These are phyloP conservation scores for Tiphia femorata DNA, from an alignment of 2,888 invertebrate genomes.

Conservation along the genomic window DNA sequence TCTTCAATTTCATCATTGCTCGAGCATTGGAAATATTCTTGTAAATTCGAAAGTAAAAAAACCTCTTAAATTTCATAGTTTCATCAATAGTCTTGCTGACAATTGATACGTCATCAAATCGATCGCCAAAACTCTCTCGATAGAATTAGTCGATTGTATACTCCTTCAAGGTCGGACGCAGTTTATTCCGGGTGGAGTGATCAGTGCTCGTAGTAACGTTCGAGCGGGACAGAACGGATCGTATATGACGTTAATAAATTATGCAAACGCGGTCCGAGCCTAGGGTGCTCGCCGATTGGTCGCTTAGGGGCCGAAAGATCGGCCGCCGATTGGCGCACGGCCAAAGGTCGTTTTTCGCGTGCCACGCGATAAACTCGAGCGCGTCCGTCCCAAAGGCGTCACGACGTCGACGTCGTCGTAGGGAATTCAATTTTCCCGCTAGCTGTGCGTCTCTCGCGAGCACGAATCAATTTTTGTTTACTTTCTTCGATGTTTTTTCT, in stretches of 20 bases:
- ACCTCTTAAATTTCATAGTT: too few species aligned
- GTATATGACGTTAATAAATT: slow-evolving; percentile 43
- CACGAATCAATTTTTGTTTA: too few species aligned
- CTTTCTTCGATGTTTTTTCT: too few species aligned
- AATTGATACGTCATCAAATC: too few species aligned
- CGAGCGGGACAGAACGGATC: slow-evolving; percentile 15
- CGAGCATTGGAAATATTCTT: too few species aligned
- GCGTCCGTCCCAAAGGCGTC: slow-evolving; percentile 24
- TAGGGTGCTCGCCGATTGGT: slow-evolving; percentile 37
- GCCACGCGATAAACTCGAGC: slow-evolving; percentile 35
- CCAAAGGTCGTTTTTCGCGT: slow-evolving; percentile 53
- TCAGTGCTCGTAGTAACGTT: slow-evolving; percentile 8
- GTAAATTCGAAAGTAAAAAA: too few species aligned
- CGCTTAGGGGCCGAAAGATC: slow-evolving; percentile 39
- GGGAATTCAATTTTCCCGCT: slow-evolving; percentile 32
- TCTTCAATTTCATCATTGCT: too few species aligned
- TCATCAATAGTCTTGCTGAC: too few species aligned
- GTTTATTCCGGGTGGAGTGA: not conserved
- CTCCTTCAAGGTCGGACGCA: too few species aligned
- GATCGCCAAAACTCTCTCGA: too few species aligned
- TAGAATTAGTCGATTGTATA: too few species aligned
- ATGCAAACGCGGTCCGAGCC: slow-evolving; percentile 41
- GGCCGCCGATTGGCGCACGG: slow-evolving; percentile 39
- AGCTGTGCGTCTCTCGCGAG: slow-evolving; percentile 29
- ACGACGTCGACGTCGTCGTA: too few species aligned